Base-by-base conservation (phyloP, 2,113 vertebrate species). In the Lepus europaeus region DNA sequence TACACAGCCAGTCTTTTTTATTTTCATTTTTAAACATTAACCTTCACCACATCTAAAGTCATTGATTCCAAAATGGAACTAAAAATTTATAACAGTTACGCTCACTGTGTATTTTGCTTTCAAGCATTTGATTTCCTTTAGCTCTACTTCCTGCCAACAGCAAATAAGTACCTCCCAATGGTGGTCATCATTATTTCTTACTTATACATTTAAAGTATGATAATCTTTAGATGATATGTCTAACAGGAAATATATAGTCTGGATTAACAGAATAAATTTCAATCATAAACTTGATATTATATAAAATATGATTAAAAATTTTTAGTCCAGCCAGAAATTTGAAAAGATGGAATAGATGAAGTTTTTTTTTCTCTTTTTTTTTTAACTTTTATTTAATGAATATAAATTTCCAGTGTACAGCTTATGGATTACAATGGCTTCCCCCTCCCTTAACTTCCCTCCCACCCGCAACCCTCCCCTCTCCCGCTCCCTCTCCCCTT, bases 81-180 rank as follows among this genome's bases (percentile, higher is more conserved):
- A 82, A 87, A n/a, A 70, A 76, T 68, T 92, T 86, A 22, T 84
- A 88, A 78, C 31, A 82, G 31, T 77, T 69, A 77, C 22, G 49
- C 13, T 70, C 2, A 39, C 69, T 31, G 53, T 63, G n/a, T 36
- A 87, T 74, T 19, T 72, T n/a, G 16, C 31, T 90, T 77, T 12
- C 0, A 87, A 76, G 69, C 19, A 51, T 20, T 27, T 81, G 39
- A 81, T 70, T 81, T 14, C 25, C 69, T 83, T 70, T 91, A 73
- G 56, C 73, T 59, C 56, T 31, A n/a, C 29, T 69, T 91, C 10
- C 36, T 68, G 49, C 27, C 39, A 79, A 25, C 29, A 87, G 14
- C 0, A 14, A 69, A 29, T 76, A 82, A 53, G 29, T 80, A 87
- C 25, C 36, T 17, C n/a, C 27, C 49, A 87, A 45, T 77, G 77